A percentile compares a stretch with the other conserved stretches of the same genome.
Evolutionary conservation across 2,888 invertebrate genomes (phyloP).

Genomic region (Dugesia japonica): DNA sequence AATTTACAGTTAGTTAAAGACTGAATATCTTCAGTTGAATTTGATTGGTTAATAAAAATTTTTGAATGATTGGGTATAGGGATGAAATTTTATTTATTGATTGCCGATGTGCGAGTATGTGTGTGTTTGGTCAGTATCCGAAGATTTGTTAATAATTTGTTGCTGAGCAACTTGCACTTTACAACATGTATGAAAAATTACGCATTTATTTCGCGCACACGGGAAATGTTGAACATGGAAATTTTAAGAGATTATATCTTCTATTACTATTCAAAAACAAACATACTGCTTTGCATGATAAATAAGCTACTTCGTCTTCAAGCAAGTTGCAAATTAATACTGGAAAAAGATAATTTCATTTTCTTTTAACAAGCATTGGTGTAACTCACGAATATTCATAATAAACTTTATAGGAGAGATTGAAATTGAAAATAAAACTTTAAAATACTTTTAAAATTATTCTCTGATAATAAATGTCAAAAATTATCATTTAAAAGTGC

Average conservation of each 20-base stretch:
- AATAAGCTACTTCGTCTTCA: too few species aligned
- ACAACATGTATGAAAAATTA: not conserved
- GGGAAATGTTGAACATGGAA: not conserved
- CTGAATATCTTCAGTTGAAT: not conserved
- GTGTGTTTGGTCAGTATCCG: not conserved
- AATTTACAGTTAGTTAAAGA: not conserved
- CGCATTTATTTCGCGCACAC: not conserved
- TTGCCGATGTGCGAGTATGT: not conserved
- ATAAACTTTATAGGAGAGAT: too few species aligned
- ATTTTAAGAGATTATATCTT: not conserved
- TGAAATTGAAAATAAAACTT: too few species aligned
- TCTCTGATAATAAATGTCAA: too few species aligned
- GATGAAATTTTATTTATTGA: slow-evolving; percentile 11
- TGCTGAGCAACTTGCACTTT: too few species aligned
- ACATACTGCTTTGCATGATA: not conserved
- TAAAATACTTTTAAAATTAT: too few species aligned
- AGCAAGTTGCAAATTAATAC: too few species aligned
- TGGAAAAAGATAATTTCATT: too few species aligned
- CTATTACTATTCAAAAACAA: not conserved
- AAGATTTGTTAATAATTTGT: not conserved
- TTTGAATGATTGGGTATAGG: not conserved
- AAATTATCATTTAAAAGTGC: too few species aligned
- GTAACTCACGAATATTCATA: too few species aligned
- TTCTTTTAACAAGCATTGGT: too few species aligned
- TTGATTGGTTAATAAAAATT: not conserved